Base-by-base conservation (phyloP, 2,888 invertebrate species). In the Orthosia gracilis region DNA sequence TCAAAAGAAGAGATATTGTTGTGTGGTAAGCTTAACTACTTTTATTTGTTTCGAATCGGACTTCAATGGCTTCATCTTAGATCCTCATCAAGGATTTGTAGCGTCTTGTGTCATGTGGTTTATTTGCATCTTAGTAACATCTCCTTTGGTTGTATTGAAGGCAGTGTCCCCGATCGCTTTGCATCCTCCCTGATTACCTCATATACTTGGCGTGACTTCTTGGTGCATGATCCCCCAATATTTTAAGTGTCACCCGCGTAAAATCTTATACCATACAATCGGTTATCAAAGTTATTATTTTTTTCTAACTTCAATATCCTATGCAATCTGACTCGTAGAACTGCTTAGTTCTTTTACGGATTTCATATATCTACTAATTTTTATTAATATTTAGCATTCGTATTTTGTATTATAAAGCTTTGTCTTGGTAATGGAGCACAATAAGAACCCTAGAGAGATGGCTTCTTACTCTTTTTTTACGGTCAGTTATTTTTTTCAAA, bases 111-210 rank as follows among this genome's bases (percentile, higher is more conserved):
- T 92, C 90, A 91, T 94, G 92, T 93, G 89, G 88, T 93, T 92
- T 91, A 85, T 94, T 94, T 92, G 91, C 92, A 91, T 92, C 87
- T 89, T 90, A 89, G 90, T 88, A 87, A 89, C 89, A 94, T 94
- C 95, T 96, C 96, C 95, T 95, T 94, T 95, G 95, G 93, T 96
- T 96, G 94, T 94, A 95, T 94, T 96, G 96, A 96, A 96, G 96
- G 96, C 96, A 96, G 96, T 96, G 96, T 96, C 96, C 96, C 96
- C 96, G 96, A 95, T 94, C 92, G 96, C 96, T 96, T 96, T 96
- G 96, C 96, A 96, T 96, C 96, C 93, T 91, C 93, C 95, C 95
- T 89, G 84, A 92, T 86, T 90, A 94, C 90, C 92, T 92, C 90
- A 92, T 94, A 94, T 94, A 92, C 93, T 95, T 96, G 96, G 96